These are phyloP conservation scores for Noturus placidus DNA, from an alignment of 2,113 vertebrate species.

Conservation along the genomic window DNA sequence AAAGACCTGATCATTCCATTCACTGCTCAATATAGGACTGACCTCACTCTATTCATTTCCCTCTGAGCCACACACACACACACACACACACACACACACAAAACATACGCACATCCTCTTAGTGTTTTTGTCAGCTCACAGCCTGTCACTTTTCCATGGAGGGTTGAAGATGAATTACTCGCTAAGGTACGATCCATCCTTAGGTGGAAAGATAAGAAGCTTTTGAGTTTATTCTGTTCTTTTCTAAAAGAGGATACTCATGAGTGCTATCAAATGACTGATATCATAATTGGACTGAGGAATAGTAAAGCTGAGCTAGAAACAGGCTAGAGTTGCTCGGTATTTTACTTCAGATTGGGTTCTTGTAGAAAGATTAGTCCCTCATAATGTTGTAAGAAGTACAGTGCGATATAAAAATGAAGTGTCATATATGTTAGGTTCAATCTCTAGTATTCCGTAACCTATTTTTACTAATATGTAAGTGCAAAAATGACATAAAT, in stretches of 20 bases:
- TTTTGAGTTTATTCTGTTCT: constrained; percentile 51
- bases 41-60: constrained; percentile 65
- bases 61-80: constrained; percentile 52
- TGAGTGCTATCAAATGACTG: constrained; percentile 46
- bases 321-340: constrained; percentile 13
- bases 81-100: constrained; percentile 52
- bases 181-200: constrained; percentile 47
- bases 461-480: background rate
- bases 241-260: constrained; percentile 47
- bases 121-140: constrained; percentile 43
- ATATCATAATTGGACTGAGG: constrained; percentile 43
- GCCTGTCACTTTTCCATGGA: constrained; percentile 45
- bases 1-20: constrained; percentile 76
- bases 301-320: constrained; percentile 27
- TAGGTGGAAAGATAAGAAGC: constrained; percentile 52
- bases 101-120: constrained; percentile 23
- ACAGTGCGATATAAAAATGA: background rate
- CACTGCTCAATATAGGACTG: constrained; percentile 65
- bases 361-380: background rate
- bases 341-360: background rate
- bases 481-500: background rate
- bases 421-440: background rate
- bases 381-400: background rate
- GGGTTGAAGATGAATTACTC: constrained; percentile 47
- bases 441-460: background rate